Base-by-base conservation (phyloP, 2,888 invertebrate genomes). In the Schrankia costaestrigalis region DNA sequence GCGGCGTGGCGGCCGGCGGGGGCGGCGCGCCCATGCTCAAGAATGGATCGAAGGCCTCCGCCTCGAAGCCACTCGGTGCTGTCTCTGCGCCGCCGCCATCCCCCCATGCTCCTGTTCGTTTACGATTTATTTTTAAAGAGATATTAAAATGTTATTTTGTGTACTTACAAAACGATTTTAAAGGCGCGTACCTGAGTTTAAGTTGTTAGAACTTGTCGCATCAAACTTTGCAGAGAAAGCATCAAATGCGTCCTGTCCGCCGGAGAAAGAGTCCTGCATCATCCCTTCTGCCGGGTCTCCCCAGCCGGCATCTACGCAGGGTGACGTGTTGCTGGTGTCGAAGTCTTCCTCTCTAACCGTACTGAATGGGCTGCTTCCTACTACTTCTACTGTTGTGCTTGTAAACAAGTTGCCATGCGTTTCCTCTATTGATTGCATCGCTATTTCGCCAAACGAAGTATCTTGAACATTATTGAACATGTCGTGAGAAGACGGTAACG, bases 161-260 rank as follows among this genome's bases (percentile, higher is more conserved):
- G 17, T 17, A 4, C 7, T 17, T 17, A 17, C 17, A 17, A 17
- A 7, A 5, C 7, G 21, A 23, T 11, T 15, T 11, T 8, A 8
- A 10, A 11, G 10, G 15, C 49, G 66, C 56, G 68, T 62, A 78
- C 81, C 77, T 32, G 71, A 61, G 26, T 74, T 75, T 41, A 73
- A 56, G 21, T 75, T 78, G 42, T 77, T 81, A 10, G 71, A 71
- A 25, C 86, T 82, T 3, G 92, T 92, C 19, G 91, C 93, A 53
- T 96, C 96, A 62, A 97, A 97, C 72, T 96, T 96, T 1, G 95
- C 94, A 2, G 96, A 92, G 60, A 97, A 97, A 0, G 95, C 96
- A 72, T 97, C 97, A 55, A 97, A 97, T 0, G 89, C 89, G 22
- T 89, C 86, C 37, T 82, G 76, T 1, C 81, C 71, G 31, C 75